These are phyloP conservation scores for Champsocephalus gunnari DNA, from an alignment of 2,797 vertebrate genomes.

Conservation along the genomic window DNA sequence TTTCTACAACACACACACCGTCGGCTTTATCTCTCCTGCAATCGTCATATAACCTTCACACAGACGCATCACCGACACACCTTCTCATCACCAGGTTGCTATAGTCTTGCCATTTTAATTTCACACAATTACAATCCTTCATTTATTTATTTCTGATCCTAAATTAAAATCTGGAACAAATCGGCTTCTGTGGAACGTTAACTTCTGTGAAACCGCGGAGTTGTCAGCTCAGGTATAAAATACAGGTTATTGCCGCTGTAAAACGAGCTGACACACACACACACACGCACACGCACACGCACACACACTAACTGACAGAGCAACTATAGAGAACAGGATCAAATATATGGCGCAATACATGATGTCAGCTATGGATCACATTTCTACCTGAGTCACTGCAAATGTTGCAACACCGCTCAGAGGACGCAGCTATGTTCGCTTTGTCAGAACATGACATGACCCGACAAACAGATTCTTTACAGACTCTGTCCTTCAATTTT, in stretches of 20 bases:
- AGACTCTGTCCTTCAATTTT: slow-evolving; percentile 15
- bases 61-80: not conserved
- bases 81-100: slow-evolving; percentile 10
- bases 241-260: slow-evolving; percentile 35
- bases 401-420: slow-evolving; percentile 50
- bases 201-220: slow-evolving; percentile 33
- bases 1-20: slow-evolving; percentile 39
- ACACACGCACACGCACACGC: slow-evolving; percentile 18
- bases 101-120: slow-evolving; percentile 11
- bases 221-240: slow-evolving; percentile 41
- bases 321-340: slow-evolving; percentile 37
- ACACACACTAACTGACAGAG: not conserved
- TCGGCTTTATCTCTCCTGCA: slow-evolving; percentile 10
- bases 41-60: slow-evolving; percentile 12
- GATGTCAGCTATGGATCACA: slow-evolving; percentile 64
- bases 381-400: slow-evolving; percentile 66
- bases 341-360: slow-evolving; percentile 43
- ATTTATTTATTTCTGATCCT: slow-evolving; percentile 12
- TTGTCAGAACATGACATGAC: slow-evolving; percentile 46
- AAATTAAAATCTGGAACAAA: slow-evolving; percentile 47
- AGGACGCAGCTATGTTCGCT: slow-evolving; percentile 59
- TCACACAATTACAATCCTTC: slow-evolving; percentile 2
- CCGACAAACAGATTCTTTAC: slow-evolving; percentile 16
- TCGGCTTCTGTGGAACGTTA: slow-evolving; percentile 38
- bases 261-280: slow-evolving; percentile 44